These are phyloP conservation scores for Neofelis nebulosa DNA, from an alignment of 2,113 vertebrate genomes.

Conservation along the genomic window DNA sequence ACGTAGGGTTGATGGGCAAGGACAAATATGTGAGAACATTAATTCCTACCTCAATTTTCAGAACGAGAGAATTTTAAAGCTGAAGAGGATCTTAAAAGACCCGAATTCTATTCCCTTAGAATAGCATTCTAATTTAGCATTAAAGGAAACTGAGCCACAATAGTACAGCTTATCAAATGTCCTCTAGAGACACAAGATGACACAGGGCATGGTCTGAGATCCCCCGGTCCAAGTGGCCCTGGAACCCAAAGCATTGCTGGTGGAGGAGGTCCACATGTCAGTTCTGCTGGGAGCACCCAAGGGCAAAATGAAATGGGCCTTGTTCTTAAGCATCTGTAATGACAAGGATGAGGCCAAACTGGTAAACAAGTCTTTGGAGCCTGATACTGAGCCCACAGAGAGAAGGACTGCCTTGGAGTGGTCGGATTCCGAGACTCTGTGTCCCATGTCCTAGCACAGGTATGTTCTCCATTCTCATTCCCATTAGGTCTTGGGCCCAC, in stretches of 20 bases:
- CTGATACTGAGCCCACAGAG: background rate
- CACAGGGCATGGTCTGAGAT: no score
- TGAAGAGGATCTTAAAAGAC: background rate
- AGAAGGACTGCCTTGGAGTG: background rate
- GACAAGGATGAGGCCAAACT: background rate
- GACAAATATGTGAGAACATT: background rate
- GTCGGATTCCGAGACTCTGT: rapidly evolving
- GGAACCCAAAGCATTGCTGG: rapidly evolving
- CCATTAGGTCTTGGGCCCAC: no score
- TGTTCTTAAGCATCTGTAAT: background rate
- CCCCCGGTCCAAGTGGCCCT: background rate
- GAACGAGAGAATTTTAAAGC: background rate
- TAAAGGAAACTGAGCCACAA: background rate
- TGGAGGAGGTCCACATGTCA: rapidly evolving
- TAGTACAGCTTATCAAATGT: background rate
- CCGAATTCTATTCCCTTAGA: background rate
- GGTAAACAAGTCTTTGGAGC: background rate
- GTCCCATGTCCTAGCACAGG: rapidly evolving
- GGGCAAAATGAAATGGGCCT: rapidly evolving
- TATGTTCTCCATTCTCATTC: background rate
- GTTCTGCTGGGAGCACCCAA: background rate
- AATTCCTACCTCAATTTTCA: background rate
- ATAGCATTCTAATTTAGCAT: no score
- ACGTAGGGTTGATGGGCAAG: background rate
- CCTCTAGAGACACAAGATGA: background rate